Conservation (phyloP, 2,113 vertebrate genomes). For the Brevimyrus niger region DNA sequence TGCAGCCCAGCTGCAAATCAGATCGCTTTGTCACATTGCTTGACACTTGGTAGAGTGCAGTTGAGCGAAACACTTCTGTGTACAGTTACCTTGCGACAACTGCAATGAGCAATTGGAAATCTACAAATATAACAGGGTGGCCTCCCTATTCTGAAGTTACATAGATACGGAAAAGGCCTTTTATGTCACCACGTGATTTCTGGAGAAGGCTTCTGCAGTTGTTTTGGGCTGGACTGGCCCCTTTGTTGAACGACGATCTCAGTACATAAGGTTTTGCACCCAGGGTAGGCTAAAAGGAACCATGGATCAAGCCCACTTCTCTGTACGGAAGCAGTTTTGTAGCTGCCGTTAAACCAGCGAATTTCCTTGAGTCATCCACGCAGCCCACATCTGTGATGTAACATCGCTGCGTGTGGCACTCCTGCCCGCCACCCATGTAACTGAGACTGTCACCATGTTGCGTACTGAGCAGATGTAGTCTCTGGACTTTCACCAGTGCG, state of each 20-base stretch:
- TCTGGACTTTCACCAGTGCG: background rate
- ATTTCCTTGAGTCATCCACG: background rate
- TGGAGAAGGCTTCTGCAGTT: background rate
- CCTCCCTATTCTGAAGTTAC: background rate
- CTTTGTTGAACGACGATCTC: background rate
- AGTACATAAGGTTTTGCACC: background rate
- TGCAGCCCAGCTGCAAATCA: background rate
- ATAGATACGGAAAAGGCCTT: background rate
- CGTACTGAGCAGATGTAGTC: conserved; percentile 6
- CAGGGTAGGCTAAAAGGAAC: background rate
- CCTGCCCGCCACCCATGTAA: background rate
- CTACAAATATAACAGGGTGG: background rate
- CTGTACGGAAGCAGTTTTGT: background rate
- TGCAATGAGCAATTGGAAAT: background rate
- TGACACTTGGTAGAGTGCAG: background rate
- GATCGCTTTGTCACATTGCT: background rate
- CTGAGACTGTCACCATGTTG: background rate
- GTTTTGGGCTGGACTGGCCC: background rate
- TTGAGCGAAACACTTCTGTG: background rate
- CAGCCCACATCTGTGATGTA: background rate
- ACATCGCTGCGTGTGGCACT: background rate
- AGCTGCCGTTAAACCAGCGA: background rate
- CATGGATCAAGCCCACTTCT: background rate
- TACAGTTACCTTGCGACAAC: background rate
- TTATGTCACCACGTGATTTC: background rate